Base-by-base conservation (phyloP, 1,140 invertebrate genomes). In the Leptopilina clavipes region DNA sequence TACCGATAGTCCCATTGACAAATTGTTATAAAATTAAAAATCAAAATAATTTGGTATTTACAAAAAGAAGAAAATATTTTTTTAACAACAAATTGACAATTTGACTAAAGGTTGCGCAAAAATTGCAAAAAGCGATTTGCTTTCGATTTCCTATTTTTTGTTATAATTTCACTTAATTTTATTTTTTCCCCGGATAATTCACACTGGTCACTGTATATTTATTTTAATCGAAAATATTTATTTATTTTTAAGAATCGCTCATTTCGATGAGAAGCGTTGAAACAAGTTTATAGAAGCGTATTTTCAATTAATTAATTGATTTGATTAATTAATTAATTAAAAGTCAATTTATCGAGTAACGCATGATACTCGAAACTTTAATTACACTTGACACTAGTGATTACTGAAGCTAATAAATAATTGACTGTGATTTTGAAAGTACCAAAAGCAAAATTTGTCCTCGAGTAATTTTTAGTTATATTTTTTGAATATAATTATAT, bases 241-340 rank as follows among this genome's bases (percentile, higher is more conserved):
- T 31, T 65, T 65, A n/a, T 31, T 65, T 54, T 65, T 65, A 65
- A 65, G 25, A 65, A 65, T 31, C 22, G 10, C 59, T 31, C 56
- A 65, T 65, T 31, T 14, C 59, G 59, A 65, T 65, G 59, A 65
- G 59, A 65, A 65, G 25, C 59, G 59, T 65, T 65, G 7, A 31
- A 45, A 59, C 56, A 22, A 59, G 8, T 31, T 59, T 31, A 14
- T 31, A n/a, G 3, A 65, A n/a, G 59, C 59, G 59, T 31, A 65
- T 65, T 65, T 65, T 14, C 25, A n/a, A 37, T 65, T 65, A 40
- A 40, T 40, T 40, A 9, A 40, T 40, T 40, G 37, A 40, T 40
- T n/a, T 40, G 7, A 40, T 40, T 40, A 40, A 40, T 40, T 40
- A 40, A 40, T 40, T 9, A 40, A 12, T 22, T 12, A 25, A n/a